A percentile compares a stretch with the other conserved stretches of the same genome.
Conservation (phyloP, 2,113 vertebrate species). For the Stomatorhinus ivindoensis region DNA sequence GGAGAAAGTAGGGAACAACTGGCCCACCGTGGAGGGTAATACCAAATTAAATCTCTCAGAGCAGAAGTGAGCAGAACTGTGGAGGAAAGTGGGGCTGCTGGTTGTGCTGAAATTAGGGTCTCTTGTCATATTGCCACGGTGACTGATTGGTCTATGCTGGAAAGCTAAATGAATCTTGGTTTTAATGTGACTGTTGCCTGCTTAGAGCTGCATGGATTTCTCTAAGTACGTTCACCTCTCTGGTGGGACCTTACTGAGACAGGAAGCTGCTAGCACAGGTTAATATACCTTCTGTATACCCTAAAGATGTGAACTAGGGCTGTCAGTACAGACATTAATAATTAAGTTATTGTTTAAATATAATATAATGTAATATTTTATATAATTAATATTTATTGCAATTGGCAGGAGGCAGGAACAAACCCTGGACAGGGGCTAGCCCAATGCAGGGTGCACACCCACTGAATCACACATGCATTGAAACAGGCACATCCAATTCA, state of each 20-base stretch:
- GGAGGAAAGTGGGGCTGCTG: neutral
- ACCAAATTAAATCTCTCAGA: neutral
- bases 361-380: neutral
- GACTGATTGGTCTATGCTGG: constrained; percentile 16
- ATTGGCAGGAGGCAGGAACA: neutral
- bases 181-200: constrained; percentile 38
- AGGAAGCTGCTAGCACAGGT: neutral
- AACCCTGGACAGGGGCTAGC: neutral
- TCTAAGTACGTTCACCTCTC: constrained; percentile 20
- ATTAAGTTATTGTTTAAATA: neutral
- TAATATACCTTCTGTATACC: neutral
- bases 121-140: neutral
- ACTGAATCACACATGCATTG: neutral
- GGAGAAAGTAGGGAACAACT: neutral
- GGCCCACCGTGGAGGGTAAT: neutral
- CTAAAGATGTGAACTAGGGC: neutral
- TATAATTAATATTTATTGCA: neutral
- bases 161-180: constrained; percentile 25
- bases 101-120: neutral
- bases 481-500: neutral
- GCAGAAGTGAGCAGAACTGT: neutral
- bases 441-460: neutral
- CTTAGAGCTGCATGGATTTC: constrained; percentile 41
- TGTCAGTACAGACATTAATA: neutral
- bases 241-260: neutral